Percentiles rank a stretch among this genome's conserved stretches.
These are phyloP conservation scores for Chirona hameri DNA, from an alignment of 2,888 invertebrate genomes.

Conservation along the genomic window DNA sequence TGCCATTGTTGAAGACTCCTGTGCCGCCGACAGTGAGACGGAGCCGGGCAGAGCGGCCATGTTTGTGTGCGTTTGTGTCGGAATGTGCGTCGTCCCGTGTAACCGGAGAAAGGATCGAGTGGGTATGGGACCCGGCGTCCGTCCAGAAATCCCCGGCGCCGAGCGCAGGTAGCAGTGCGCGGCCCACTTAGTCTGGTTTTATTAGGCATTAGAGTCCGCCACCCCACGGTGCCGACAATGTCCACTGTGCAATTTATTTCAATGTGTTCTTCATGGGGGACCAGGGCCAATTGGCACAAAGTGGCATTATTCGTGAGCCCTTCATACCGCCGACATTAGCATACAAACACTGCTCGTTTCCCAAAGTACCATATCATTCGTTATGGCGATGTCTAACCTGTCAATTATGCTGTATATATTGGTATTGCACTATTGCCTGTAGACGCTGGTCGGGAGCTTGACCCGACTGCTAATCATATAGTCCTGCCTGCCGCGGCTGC, in stretches of 20 bases:
- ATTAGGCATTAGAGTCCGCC: not conserved
- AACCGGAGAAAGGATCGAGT: not conserved
- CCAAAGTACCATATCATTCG: not conserved
- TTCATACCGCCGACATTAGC: not conserved
- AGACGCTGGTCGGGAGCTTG: not conserved
- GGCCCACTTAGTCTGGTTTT: not conserved
- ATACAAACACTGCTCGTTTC: not conserved
- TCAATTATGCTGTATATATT: not conserved
- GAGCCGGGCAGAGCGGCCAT: not conserved
- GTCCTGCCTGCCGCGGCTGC: too few species aligned
- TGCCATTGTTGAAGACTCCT: not conserved
- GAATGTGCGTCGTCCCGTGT: not conserved
- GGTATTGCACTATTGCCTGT: not conserved
- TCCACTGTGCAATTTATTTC: not conserved
- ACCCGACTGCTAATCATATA: too few species aligned
- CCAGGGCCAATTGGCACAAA: not conserved
- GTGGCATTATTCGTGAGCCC: not conserved
- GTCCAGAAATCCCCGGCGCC: not conserved
- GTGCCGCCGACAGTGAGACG: not conserved
- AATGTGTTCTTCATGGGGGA: not conserved
- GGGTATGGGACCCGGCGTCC: not conserved
- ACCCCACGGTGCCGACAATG: not conserved
- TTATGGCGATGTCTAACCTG: too few species aligned
- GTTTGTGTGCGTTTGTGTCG: conserved; percentile 4
- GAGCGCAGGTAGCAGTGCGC: not conserved